A percentile compares a stretch with the other conserved stretches of the same genome.
phyloP scores from a whole-genome alignment of 2,888 invertebrate genomes.

The Octodonta nipae region DNA sequence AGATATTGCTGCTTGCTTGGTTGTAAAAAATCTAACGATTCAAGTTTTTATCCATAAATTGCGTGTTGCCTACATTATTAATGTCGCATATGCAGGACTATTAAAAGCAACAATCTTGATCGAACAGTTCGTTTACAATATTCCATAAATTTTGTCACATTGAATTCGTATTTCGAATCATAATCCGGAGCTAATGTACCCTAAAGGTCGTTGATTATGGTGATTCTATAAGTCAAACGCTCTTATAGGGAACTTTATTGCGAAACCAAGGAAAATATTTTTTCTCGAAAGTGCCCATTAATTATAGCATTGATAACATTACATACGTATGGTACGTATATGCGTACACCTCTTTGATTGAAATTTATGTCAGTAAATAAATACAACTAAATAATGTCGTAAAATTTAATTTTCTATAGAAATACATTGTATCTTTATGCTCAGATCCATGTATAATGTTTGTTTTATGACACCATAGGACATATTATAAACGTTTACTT shows the following conservation, averaged over 20 bases:
- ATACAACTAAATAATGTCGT: slow-evolving; percentile 18
- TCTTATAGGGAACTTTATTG: slow-evolving; percentile 11
- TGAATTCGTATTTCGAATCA: not conserved
- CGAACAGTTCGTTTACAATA: no score
- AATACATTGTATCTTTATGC: slow-evolving; percentile 26
- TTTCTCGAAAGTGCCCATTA: slow-evolving; percentile 14
- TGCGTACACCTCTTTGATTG: slow-evolving; percentile 16
- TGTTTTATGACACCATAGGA: slow-evolving; percentile 21
- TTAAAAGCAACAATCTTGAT: no score
- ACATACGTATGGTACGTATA: slow-evolving; percentile 13
- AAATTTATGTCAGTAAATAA: slow-evolving; percentile 18
- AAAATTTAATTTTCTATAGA: slow-evolving; percentile 26
- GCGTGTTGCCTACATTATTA: not conserved
- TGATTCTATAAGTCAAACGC: slow-evolving; percentile 12
- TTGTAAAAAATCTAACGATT: not conserved
- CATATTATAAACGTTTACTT: slow-evolving; percentile 16
- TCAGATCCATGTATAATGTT: slow-evolving; percentile 24
- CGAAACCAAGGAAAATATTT: slow-evolving; percentile 12
- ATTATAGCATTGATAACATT: slow-evolving; percentile 13
- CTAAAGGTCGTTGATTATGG: slow-evolving; percentile 13
- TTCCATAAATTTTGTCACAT: no score
- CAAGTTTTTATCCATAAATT: not conserved
- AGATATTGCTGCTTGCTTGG: no score
- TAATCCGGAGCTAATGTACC: no score
- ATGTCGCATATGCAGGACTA: not conserved